Conservation (phyloP, 2,797 vertebrate genomes). For the Halcyon chelicuti region DNA sequence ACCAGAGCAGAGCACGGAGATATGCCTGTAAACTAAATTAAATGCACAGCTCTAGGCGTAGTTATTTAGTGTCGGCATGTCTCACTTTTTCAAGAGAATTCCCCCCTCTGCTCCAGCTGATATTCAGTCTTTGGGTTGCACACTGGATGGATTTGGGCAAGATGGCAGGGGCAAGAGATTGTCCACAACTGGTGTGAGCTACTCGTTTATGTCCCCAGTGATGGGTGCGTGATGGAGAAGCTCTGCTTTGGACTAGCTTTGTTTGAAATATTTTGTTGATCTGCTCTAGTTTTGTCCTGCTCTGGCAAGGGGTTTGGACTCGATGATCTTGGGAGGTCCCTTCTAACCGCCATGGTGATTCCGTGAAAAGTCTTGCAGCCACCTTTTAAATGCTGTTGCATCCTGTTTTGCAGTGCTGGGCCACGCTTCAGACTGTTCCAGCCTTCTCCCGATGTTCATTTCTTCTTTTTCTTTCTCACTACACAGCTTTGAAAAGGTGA, state of each 20-base stretch:
- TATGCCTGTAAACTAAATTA: not conserved
- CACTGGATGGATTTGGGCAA: not conserved
- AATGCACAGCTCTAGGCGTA: not conserved
- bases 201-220: accelerated
- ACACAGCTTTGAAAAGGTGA: not conserved
- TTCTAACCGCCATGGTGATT: no score
- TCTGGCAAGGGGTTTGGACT: no score
- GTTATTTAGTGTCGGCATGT: not conserved
- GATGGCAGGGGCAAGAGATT: not conserved
- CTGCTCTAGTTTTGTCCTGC: no score
- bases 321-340: no score
- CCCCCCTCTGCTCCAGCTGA: not conserved
- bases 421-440: not conserved
- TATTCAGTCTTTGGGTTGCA: not conserved
- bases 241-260: not conserved
- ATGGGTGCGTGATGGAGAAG: not conserved
- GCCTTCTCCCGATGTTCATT: not conserved
- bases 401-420: not conserved
- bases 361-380: not conserved
- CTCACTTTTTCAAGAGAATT: not conserved
- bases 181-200: not conserved
- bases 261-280: not conserved
- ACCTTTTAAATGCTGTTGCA: not conserved
- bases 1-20: not conserved
- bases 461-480: not conserved